A percentile compares a stretch with the other conserved stretches of the same genome.
Conservation (phyloP, 2,797 vertebrate genomes). For the Eleutherodactylus coqui region DNA sequence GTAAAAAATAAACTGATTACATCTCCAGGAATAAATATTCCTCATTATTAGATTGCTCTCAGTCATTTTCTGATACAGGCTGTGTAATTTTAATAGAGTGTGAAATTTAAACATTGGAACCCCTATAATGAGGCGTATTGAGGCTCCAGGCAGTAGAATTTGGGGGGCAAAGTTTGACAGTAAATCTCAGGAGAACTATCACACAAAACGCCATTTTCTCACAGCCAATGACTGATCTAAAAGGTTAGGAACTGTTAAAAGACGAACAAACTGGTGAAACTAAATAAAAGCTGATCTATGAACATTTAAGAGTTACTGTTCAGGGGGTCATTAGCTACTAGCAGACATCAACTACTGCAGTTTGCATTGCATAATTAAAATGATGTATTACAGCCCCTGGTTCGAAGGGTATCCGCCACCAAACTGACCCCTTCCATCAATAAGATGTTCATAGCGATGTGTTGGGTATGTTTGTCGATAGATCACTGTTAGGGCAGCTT, state of each 20-base stretch:
- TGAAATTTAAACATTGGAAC: constrained; percentile 29
- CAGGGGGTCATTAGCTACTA: too few species aligned
- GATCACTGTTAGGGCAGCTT: too few species aligned
- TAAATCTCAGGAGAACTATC: constrained; percentile 11
- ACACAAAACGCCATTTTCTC: not conserved
- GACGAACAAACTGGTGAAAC: not conserved
- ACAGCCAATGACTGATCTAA: not conserved
- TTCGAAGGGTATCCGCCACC: too few species aligned
- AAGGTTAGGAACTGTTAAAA: not conserved
- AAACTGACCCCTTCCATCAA: not conserved
- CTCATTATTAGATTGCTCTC: constrained; percentile 27
- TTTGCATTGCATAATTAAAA: too few species aligned
- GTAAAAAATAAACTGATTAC: constrained; percentile 47
- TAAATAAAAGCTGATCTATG: not conserved
- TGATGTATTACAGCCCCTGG: too few species aligned
- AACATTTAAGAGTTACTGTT: not conserved
- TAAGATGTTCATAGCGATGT: too few species aligned
- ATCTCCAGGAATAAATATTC: constrained; percentile 36
- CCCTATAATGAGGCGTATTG: constrained; percentile 9
- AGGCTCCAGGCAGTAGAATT: constrained; percentile 1
- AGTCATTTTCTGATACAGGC: constrained; percentile 13
- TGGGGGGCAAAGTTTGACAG: not conserved
- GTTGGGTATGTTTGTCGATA: too few species aligned
- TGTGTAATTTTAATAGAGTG: constrained; percentile 15
- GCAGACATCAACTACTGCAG: too few species aligned